Base-by-base conservation (phyloP, 2,888 invertebrate species). In the Cybosia mesomella region DNA sequence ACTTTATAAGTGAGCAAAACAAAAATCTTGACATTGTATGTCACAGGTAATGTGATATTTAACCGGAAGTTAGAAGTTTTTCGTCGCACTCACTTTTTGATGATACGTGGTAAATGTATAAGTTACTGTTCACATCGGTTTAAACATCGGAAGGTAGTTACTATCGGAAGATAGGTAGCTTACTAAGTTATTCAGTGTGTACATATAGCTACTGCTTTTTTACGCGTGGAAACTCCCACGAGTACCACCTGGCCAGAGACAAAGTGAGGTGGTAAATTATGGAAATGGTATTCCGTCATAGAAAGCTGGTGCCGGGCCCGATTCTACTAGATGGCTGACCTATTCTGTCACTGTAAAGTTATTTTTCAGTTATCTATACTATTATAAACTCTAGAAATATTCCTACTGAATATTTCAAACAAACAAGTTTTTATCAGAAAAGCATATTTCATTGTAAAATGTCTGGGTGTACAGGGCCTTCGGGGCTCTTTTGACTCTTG, bases 1-100 rank as follows among this genome's bases (percentile, higher is more conserved):
- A 57, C 57, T 28, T 55, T 32, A 34, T 24, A 59, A 63, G 55
- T 49, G 58, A 39, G 43, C 43, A 55, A 60, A 64, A 67, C 63
- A 66, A 64, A 64, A 70, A 68, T 57, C 55, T 63, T 58, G 61
- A 58, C 64, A 63, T 77, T 77, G 65, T 77, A 72, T 70, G 67
- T 62, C 74, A 58, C 64, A 55, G 53, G 39, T 43, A 59, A 32
- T 66, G 67, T 68, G 60, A 61, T 66, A 71, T 59, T 62, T 64
- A 28, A 10, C 65, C 32, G 65, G n/a, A n/a, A n/a, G n/a, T n/a
- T 54, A 53, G 63, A 61, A 68, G 64, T 58, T 59, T 54, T 73
- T 65, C 59, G 32, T 60, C 66, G 43, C 18, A 43, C 18, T 43
- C 39, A 18, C 1, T 43, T 39, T 15, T 4, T 39, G 39, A 43